Evolutionary conservation across 2,888 invertebrate species (phyloP), one percentile per base, ranked within the genome.

Genomic region (Eristalis intricaria): DNA sequence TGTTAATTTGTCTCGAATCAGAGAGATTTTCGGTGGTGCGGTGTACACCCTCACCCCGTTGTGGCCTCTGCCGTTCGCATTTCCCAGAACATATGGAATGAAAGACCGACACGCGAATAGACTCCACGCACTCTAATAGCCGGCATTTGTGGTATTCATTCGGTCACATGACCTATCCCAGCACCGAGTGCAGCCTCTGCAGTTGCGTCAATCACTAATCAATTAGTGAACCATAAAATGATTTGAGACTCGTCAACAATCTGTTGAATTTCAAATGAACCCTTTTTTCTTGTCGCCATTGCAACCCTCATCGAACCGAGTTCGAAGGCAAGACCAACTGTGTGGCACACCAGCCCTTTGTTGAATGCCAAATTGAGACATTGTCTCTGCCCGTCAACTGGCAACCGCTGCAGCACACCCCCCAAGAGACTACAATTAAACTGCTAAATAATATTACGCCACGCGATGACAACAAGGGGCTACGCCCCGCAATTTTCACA

Each of bases 331-430:
- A 29, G 29, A 0, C 29, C 63, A 26, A 75, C 43, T 40, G 64
- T 22, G 19, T n/a, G 23, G 0, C 22, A 1, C 23, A 60, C 23
- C 60, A 23, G 26, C 60, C 60, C 60, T 58, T 76, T 86, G 79
- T 87, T 84, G 84, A 68, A n/a, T 76, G 11, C 68, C 76, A 87
- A 87, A 87, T 87, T 87, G 70, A 69, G 79, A 76, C 64, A 87
- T 87, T 87, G 87, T 87, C 79, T 84, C 69, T 65, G 76, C 8
- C 71, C 61, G 29, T 50, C 79, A 71, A 56, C 63, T 64, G 76
- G 10, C 50, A 68, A 58, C 65, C 61, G 8, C 56, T 32, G 70
- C 84, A 26, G 26, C 60, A 15, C 26, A 2, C 26, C 43, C 68
- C 84, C 63, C 75, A 38, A 70, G 86, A 71, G 79, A 79, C 71